Base-by-base conservation (phyloP, 2,797 vertebrate genomes). In the Choloepus didactylus region DNA sequence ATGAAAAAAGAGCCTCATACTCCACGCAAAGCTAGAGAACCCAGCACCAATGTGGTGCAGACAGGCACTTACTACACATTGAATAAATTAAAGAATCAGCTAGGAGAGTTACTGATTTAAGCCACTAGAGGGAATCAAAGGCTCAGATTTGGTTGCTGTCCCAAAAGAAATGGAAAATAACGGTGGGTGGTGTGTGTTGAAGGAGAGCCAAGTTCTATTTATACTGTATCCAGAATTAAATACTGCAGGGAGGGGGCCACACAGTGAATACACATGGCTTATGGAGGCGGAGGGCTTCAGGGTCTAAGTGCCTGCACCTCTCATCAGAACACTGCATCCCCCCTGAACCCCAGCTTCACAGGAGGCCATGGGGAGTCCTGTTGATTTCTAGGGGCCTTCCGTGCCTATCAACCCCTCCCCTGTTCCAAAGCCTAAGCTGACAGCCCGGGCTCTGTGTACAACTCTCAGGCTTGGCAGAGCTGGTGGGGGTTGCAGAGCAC, bases 41-140 rank as follows among this genome's bases (percentile, higher is more conserved):
- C 46, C 14, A 38, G 56, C 15, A 29, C 59, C 41, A 49, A 38
- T 21, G 16, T 5, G 10, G 21, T 19, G 54, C 49, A 60, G 19
- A 41, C 35, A 92, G 87, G 69, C 44, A 41, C 44, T 91, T 44
- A 16, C 18, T 88, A 9, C 31, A 38, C 2, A 6, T 12, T 35
- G 38, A 76, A 69, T 70, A 85, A 95, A 72, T 25, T 66, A 75
- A 81, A 92, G 29, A 62, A 67, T 77, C 44, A 25, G 41, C 64
- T 73, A 12, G 25, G 54, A 82, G 27, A 83, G 29, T 77, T 95
- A n/a, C 93, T 1, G 0, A 25, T 23, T 1, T 44, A 31, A 46
- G 15, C 95, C 98, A 91, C 97, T 94, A 98, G 98, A 98, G 98
- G 98, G 98, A 95, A 96, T 96, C 98, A 97, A 76, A 98, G 93